These are phyloP conservation scores for Notechis scutatus DNA, from an alignment of 2,113 vertebrate genomes.

Conservation along the genomic window DNA sequence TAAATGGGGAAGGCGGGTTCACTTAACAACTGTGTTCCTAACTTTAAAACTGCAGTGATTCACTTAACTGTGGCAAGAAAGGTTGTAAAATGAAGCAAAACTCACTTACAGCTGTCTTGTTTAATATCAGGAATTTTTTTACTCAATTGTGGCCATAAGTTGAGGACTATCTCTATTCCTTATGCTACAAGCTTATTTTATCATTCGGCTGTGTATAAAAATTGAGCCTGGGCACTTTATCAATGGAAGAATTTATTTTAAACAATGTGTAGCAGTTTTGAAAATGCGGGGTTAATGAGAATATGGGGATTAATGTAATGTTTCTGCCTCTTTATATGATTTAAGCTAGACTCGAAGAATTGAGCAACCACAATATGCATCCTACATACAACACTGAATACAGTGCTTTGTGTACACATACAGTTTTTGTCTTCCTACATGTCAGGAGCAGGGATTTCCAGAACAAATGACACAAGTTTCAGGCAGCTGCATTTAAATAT, in stretches of 20 bases:
- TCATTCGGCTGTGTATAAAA: not conserved
- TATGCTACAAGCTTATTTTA: too few relatives aligned
- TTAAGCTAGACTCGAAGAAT: not conserved
- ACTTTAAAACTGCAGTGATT: not conserved
- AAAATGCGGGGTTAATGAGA: not conserved
- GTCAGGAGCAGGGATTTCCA: not conserved
- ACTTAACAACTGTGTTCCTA: not conserved
- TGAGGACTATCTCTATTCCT: not conserved
- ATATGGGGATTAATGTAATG: not conserved
- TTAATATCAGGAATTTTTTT: not conserved
- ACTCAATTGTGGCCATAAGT: not conserved
- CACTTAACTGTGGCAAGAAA: not conserved
- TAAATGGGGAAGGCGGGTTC: not conserved
- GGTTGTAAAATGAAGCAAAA: not conserved
- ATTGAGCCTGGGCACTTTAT: not conserved
- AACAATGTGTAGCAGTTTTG: not conserved
- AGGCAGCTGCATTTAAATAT: not conserved
- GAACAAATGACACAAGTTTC: not conserved
- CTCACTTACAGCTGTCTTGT: not conserved
- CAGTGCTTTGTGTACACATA: not conserved
- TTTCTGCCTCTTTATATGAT: not conserved
- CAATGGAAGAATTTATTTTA: not conserved
- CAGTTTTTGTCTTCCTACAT: not conserved
- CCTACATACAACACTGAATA: not conserved
- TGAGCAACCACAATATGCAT: not conserved